These are phyloP conservation scores for Nycticorax nycticorax DNA, from an alignment of 2,113 vertebrate species.

Conservation along the genomic window DNA sequence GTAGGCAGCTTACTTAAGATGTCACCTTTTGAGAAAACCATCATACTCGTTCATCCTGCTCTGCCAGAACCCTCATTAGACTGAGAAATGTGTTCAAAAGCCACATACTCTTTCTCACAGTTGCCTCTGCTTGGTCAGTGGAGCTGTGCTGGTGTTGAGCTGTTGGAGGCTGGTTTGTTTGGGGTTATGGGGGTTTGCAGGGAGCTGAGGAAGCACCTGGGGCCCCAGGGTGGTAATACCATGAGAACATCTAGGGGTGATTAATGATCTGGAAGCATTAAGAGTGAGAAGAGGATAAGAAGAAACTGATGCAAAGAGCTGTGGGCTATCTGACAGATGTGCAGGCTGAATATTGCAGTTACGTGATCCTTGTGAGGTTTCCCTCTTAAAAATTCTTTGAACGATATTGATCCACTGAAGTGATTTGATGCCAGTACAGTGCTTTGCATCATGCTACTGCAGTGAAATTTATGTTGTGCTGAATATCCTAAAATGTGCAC, in stretches of 20 bases:
- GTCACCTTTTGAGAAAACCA: neutral
- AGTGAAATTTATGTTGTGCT: neutral
- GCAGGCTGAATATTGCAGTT: neutral
- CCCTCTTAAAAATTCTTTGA: constrained; percentile 2
- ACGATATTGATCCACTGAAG: neutral
- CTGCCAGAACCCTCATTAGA: neutral
- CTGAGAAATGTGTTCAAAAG: neutral
- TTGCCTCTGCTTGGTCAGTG: neutral
- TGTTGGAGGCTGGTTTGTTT: neutral
- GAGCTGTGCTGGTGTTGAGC: neutral
- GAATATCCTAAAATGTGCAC: neutral
- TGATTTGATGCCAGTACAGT: neutral
- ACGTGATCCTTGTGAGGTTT: neutral
- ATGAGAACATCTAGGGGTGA: neutral
- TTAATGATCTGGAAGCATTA: neutral
- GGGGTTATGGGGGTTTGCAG: neutral
- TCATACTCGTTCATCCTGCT: neutral
- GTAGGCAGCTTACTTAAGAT: neutral
- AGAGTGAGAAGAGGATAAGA: neutral
- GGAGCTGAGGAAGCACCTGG: neutral
- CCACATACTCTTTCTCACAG: neutral
- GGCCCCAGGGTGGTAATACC: neutral
- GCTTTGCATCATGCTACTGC: neutral
- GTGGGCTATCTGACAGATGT: neutral
- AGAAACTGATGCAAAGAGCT: neutral